Base-by-base conservation (phyloP, 2,797 vertebrate genomes). In the Mormyrus hasselquistii region DNA sequence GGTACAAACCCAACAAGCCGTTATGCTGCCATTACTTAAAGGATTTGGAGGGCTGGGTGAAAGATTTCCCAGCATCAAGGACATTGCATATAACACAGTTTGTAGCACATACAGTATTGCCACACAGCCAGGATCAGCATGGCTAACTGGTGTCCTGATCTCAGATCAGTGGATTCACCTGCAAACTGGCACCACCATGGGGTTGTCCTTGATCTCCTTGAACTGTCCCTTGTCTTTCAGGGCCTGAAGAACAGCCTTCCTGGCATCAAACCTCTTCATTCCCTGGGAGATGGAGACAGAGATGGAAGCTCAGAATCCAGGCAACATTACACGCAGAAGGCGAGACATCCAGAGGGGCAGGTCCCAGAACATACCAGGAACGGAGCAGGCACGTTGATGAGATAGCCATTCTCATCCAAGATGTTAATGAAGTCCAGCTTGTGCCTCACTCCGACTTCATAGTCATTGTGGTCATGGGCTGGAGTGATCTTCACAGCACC, bases 401-500 rank as follows among this genome's bases (percentile, higher is more conserved):
- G 97, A 52, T 93, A 91, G 82, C 98, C 98, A 0, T 93, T 97
- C 83, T 97, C 96, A 29, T 98, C 97, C 92, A 99, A 93, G 93
- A 99, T 97, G 95, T 96, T 98, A 92, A 98, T 89, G 91, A 97
- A 97, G 90, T 96, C 94, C 90, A 99, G 95, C 16, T 94, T 93
- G 79, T 98, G 97, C 90, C 97, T 95, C 94, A 94, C 95, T 73
- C 97, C 98, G 12, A 98, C 97, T 90, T 98, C 98, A 12, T 97
- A 98, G 93, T 98, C 98, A 1, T 97, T 98, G 92, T 97, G 97
- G 93, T 98, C 98, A 0, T 99, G 98, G 38, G 97, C 98, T 0
- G 98, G 98, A n/a, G 98, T 99, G 94, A 99, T 97, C 95, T 99
- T 99, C 93, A 99, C 97, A 0, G 97, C 98, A 16, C 98, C 98